Evolutionary conservation across 2,113 vertebrate species (phyloP).

Genomic region (Tympanuchus pallidicinctus): DNA sequence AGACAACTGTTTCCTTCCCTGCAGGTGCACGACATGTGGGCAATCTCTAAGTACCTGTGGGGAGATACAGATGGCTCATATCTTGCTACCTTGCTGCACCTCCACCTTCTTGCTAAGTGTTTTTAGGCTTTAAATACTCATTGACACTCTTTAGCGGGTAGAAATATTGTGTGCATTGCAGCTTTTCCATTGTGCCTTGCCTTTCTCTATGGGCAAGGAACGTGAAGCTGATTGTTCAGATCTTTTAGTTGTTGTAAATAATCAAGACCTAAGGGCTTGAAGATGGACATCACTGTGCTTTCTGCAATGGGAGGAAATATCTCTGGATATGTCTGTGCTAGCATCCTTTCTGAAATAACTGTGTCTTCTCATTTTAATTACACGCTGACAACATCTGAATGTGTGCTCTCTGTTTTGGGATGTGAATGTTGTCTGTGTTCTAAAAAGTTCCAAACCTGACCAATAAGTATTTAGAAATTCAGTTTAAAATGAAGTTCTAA

Average conservation of each 20-base stretch:
- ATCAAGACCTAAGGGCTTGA: background rate
- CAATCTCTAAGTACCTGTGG: background rate
- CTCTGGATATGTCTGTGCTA: background rate
- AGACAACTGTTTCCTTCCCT: conserved; percentile 34
- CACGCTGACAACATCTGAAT: background rate
- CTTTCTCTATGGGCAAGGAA: background rate
- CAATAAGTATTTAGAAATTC: background rate
- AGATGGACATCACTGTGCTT: background rate
- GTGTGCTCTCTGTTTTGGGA: background rate
- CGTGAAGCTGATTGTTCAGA: background rate
- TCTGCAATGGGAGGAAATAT: background rate
- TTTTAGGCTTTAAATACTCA: conserved; percentile 3
- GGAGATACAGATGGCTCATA: conserved; percentile 29
- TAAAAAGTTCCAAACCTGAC: background rate
- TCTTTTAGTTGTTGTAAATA: background rate
- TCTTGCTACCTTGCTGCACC: background rate
- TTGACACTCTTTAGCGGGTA: background rate
- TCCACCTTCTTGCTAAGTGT: background rate
- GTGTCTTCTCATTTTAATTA: background rate
- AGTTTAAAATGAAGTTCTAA: background rate
- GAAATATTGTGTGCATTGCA: background rate
- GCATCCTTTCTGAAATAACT: background rate
- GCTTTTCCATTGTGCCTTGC: background rate
- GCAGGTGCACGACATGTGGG: background rate
- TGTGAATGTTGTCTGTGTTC: background rate